These are phyloP conservation scores for Hemichromis elongatus DNA, from an alignment of 2,113 vertebrate species.

Conservation along the genomic window DNA sequence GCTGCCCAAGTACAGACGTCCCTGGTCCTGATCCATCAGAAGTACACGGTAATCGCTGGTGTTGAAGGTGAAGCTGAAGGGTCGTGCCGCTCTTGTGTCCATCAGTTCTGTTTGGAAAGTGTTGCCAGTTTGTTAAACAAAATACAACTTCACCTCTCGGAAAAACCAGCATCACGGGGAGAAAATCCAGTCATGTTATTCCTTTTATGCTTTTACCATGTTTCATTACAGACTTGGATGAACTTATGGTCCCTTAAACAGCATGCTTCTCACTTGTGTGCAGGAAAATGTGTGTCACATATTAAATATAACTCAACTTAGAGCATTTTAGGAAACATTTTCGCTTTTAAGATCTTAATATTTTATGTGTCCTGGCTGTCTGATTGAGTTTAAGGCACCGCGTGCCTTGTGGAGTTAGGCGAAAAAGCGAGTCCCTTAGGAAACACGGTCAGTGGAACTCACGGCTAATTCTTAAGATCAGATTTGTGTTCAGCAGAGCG, in stretches of 20 bases:
- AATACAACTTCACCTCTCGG: background rate
- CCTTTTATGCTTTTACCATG: conserved; percentile 16
- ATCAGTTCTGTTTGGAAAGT: conserved; percentile 69
- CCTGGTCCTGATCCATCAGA: conserved; percentile 82
- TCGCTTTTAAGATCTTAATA: conserved; percentile 74
- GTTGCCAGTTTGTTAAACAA: background rate
- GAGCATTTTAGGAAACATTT: conserved; percentile 60
- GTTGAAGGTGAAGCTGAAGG: conserved; percentile 82
- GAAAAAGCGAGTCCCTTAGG: conserved; percentile 47
- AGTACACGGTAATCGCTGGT: conserved; percentile 82
- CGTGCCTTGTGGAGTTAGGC: conserved; percentile 5
- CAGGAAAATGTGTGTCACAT: conserved; percentile 59
- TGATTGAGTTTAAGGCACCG: conserved; percentile 59
- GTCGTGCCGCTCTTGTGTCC: conserved; percentile 76
- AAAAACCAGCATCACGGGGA: conserved; percentile 4
- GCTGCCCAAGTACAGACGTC: conserved; percentile 80
- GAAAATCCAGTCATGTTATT: background rate
- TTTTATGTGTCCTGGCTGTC: conserved; percentile 60
- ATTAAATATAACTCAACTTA: conserved; percentile 63
- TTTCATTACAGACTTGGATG: conserved; percentile 35
- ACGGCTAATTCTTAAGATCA: conserved; percentile 53
- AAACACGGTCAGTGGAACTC: conserved; percentile 59
- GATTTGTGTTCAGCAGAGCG: conserved; percentile 63
- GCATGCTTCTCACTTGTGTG: conserved; percentile 5
- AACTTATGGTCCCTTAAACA: conserved; percentile 19